A percentile compares a stretch with the other conserved stretches of the same genome.
phyloP scores from a whole-genome alignment of 1,140 invertebrate genomes.

The Drosophila repletoides region DNA sequence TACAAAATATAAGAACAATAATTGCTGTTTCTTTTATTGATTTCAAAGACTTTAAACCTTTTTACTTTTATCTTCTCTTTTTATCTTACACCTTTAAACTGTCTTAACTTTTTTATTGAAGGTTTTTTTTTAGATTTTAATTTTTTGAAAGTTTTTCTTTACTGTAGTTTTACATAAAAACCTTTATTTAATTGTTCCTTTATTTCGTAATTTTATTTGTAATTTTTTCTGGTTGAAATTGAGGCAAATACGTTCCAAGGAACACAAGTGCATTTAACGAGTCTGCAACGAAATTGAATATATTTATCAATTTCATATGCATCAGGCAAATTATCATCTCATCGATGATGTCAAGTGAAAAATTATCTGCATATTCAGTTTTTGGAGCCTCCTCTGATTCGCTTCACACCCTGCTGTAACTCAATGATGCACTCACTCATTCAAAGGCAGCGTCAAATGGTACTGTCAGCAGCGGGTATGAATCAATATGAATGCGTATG shows the following conservation, averaged over 20 bases:
- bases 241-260: background rate
- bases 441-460: constrained; percentile 33
- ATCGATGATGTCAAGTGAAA: constrained; percentile 65
- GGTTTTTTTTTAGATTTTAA: no score
- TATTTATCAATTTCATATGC: constrained; percentile 40
- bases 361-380: constrained; percentile 65
- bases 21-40: no score
- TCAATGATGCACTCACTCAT: constrained; percentile 44
- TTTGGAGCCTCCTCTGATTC: background rate
- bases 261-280: background rate
- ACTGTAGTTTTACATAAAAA: no score
- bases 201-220: no score
- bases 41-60: no score
- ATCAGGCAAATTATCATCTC: constrained; percentile 51
- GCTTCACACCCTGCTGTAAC: background rate
- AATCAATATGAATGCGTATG: constrained; percentile 38
- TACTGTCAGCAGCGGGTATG: constrained; percentile 37
- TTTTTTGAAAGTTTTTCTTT: no score
- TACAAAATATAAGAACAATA: no score
- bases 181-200: no score
- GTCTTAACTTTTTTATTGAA: no score
- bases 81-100: no score
- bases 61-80: no score
- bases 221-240: background rate
- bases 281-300: constrained; percentile 8